A percentile compares a stretch with the other conserved stretches of the same genome.
Evolutionary conservation across 2,797 vertebrate genomes (phyloP).

Genomic region (Caiman crocodilus): DNA sequence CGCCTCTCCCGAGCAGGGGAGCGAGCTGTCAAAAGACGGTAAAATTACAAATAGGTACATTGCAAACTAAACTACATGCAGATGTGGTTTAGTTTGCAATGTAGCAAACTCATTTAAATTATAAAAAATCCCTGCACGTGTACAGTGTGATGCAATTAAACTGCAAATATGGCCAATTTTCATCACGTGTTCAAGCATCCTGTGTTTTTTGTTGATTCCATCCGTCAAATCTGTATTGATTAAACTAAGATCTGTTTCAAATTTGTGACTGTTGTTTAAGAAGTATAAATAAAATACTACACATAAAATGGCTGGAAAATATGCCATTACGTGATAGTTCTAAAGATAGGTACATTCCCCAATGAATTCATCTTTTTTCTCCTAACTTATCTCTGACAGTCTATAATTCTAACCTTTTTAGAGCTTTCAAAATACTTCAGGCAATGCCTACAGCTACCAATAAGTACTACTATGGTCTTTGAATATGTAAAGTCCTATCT

Average conservation of each 20-base stretch:
- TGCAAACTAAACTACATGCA: too few species aligned
- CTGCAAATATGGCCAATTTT: too few species aligned
- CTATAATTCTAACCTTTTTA: slow-evolving; percentile 56
- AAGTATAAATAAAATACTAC: not conserved
- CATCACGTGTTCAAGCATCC: too few species aligned
- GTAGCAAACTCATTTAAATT: too few species aligned
- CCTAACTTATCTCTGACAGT: slow-evolving; percentile 31
- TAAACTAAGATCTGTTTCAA: not conserved
- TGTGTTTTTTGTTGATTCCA: not conserved
- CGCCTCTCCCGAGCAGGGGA: too few species aligned
- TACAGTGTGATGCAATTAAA: too few species aligned
- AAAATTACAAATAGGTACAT: too few species aligned
- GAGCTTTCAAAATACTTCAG: slow-evolving; percentile 63
- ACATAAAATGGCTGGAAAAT: not conserved
- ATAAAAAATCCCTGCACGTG: too few species aligned
- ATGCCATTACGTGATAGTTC: not conserved
- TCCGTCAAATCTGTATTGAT: not conserved
- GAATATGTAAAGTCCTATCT: slow-evolving; percentile 46
- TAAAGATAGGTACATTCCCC: slow-evolving; percentile 1
- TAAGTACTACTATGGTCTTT: slow-evolving; percentile 60
- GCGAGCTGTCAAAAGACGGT: too few species aligned
- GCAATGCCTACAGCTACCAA: slow-evolving; percentile 53
- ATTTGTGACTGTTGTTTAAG: not conserved
- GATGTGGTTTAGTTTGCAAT: too few species aligned
- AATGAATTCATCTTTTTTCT: not conserved